phyloP scores from a whole-genome alignment of 2,888 invertebrate species.

The Tenthredo notha region DNA sequence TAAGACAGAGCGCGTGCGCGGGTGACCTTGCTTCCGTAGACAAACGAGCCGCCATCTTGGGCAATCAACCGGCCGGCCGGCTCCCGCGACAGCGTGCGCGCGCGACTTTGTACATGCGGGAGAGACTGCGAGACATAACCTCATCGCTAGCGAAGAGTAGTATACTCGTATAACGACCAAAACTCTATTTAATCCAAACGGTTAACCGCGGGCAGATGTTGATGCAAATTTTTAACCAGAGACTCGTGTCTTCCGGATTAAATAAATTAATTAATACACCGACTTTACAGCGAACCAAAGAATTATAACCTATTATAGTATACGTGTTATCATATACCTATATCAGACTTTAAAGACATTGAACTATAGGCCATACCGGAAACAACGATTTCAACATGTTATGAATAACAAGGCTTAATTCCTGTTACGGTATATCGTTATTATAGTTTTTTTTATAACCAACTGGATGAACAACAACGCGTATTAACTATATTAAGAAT shows the following conservation, averaged over 20 bases:
- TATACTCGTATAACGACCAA: neutral
- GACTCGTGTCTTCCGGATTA: neutral
- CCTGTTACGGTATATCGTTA: neutral
- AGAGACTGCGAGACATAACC: slow-evolving; percentile 45
- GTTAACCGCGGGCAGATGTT: neutral
- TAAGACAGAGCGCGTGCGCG: slow-evolving; percentile 57
- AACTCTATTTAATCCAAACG: neutral
- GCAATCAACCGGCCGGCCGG: slow-evolving; percentile 49
- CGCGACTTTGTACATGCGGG: slow-evolving; percentile 37
- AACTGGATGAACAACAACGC: neutral
- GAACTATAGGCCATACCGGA: neutral
- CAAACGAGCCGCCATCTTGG: slow-evolving; percentile 71
- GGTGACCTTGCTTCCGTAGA: slow-evolving; percentile 70
- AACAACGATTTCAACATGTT: neutral
- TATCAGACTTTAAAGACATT: neutral
- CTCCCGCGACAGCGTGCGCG: slow-evolving; percentile 46
- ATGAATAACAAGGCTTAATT: neutral
- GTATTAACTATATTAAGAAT: neutral
- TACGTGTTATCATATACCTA: neutral
- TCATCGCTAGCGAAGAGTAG: neutral
- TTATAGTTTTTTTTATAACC: neutral
- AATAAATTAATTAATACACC: neutral
- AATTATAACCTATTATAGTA: neutral
- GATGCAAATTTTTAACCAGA: neutral
- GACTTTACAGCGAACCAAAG: neutral